A percentile compares a stretch with the other conserved stretches of the same genome.
Evolutionary conservation across 2,113 vertebrate genomes (phyloP).

Genomic region (Urocynchramus pylzowi): DNA sequence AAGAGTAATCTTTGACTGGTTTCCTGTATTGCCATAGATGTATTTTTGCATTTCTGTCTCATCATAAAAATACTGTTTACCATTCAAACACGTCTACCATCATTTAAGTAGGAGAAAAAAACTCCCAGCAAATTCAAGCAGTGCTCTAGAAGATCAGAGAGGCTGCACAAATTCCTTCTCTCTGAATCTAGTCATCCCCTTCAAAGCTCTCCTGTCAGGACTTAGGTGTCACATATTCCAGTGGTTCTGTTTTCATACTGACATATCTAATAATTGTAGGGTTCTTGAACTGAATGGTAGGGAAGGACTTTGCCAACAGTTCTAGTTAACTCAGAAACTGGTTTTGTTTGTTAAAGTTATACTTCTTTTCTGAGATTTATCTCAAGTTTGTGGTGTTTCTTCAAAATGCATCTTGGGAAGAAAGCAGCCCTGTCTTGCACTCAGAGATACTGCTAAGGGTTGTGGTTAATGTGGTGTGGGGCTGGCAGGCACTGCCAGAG

Average conservation of each 20-base stretch:
- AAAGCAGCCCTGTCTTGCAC: neutral
- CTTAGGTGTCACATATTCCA: neutral
- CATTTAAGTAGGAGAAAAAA: neutral
- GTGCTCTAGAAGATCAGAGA: neutral
- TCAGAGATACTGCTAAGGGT: neutral
- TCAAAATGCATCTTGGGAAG: neutral
- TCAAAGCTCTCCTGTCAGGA: constrained; percentile 3
- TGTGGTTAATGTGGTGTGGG: neutral
- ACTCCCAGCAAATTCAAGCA: neutral
- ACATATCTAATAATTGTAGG: neutral
- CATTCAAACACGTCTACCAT: neutral
- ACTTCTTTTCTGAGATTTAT: neutral
- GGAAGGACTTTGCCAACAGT: neutral
- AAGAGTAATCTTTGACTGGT: neutral
- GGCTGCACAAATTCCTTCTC: neutral
- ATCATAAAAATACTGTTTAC: neutral
- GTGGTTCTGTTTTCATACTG: constrained; percentile 1
- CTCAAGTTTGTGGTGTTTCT: neutral
- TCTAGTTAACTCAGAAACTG: neutral
- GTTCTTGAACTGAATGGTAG: neutral
- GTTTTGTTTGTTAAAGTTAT: neutral
- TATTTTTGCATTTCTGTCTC: neutral
- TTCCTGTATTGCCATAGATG: neutral
- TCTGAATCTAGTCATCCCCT: neutral
- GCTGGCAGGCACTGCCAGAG: neutral